Evolutionary conservation across 2,797 vertebrate genomes (phyloP).

Genomic region (Cuniculus paca): DNA sequence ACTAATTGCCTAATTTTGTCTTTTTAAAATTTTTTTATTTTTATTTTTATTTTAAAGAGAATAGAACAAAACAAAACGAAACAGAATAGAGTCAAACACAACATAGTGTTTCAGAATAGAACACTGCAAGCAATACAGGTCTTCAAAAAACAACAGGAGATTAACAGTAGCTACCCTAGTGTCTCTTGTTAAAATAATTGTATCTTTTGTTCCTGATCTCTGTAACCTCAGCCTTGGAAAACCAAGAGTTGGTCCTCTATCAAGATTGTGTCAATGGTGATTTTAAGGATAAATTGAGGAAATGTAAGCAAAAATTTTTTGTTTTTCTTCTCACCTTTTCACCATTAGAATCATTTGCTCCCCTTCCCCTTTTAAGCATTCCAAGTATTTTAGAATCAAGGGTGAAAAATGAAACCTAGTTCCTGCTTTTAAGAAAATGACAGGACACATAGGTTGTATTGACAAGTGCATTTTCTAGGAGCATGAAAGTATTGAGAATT

Average conservation of each 20-base stretch:
- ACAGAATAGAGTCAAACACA: too few relatives aligned
- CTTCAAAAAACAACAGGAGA: too few relatives aligned
- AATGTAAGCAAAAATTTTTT: slow-evolving; percentile 43
- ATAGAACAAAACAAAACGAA: too few relatives aligned
- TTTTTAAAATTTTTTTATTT: too few relatives aligned
- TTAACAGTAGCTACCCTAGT: too few relatives aligned
- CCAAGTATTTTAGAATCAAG: slow-evolving; percentile 60
- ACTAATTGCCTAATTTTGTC: slow-evolving; percentile 56
- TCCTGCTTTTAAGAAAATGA: slow-evolving; percentile 84
- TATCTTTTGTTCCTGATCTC: slow-evolving; percentile 61
- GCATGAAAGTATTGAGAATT: not conserved
- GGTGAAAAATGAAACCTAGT: slow-evolving; percentile 79
- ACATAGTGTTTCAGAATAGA: too few relatives aligned
- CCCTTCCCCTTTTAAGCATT: slow-evolving; percentile 38
- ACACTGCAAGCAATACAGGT: too few relatives aligned
- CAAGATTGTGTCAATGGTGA: slow-evolving; percentile 68
- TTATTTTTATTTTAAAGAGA: too few relatives aligned
- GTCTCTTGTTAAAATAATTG: slow-evolving; percentile 43
- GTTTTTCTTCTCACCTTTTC: slow-evolving; percentile 76
- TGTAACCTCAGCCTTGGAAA: slow-evolving; percentile 59
- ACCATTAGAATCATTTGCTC: slow-evolving; percentile 73
- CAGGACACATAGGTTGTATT: not conserved
- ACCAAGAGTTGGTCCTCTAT: slow-evolving; percentile 49
- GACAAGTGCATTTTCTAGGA: slow-evolving; percentile 74
- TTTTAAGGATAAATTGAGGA: slow-evolving; percentile 78